Evolutionary conservation across 2,888 invertebrate genomes (phyloP).

Genomic region (Tinea semifulvella): DNA sequence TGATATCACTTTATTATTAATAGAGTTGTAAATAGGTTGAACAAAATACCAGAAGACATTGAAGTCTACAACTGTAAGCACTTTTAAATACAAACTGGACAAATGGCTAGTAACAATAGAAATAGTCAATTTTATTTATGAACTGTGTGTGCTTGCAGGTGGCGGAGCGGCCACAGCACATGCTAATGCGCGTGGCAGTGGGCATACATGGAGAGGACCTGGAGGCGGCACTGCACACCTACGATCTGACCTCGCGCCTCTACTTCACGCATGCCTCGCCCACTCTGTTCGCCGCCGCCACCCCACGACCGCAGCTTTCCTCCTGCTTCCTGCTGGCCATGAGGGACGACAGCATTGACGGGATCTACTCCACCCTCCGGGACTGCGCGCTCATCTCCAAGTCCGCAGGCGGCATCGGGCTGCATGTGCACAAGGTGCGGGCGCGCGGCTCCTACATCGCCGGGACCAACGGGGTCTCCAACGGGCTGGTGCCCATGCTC

Average conservation of each 20-base stretch:
- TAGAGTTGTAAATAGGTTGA: too few species aligned
- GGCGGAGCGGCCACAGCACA: constrained; percentile 96
- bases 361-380: constrained; percentile 91
- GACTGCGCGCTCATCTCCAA: constrained; percentile 97
- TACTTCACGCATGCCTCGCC: constrained; percentile 99
- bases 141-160: constrained; percentile 61
- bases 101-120: too few species aligned
- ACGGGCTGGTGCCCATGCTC: constrained; percentile 96
- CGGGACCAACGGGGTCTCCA: constrained; percentile 94
- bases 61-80: too few species aligned
- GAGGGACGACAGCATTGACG: constrained; percentile 94
- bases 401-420: constrained; percentile 95
- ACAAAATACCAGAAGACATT: too few species aligned
- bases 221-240: constrained; percentile 92
- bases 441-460: constrained; percentile 91
- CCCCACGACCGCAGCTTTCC: constrained; percentile 89
- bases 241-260: constrained; percentile 92
- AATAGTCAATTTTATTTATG: too few species aligned
- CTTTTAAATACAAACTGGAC: too few species aligned
- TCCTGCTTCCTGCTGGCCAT: constrained; percentile 96
- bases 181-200: constrained; percentile 97
- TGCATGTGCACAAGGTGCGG: constrained; percentile 95
- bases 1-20: too few species aligned
- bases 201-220: constrained; percentile 97
- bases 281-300: constrained; percentile 95